Evolutionary conservation across 2,797 vertebrate species (phyloP).

Genomic region (Odontamblyopus lacepedii): DNA sequence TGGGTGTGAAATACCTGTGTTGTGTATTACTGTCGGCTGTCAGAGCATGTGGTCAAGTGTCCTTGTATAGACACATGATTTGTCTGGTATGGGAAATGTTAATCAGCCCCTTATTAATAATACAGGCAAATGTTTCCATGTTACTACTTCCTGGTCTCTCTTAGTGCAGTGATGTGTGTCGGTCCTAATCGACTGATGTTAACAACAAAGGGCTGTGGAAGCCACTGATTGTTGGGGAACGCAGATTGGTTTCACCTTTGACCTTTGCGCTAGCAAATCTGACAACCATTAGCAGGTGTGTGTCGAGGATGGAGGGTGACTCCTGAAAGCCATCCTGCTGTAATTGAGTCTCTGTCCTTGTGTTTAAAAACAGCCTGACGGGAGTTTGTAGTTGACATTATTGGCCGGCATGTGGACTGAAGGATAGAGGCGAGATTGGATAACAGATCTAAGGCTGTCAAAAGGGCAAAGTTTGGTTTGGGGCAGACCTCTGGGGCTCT

Average conservation of each 20-base stretch:
- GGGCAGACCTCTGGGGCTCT: conserved; percentile 53
- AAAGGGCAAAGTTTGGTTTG: conserved; percentile 62
- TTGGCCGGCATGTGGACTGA: conserved; percentile 65
- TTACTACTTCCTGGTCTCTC: background rate
- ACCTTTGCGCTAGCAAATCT: conserved; percentile 65
- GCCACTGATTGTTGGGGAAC: conserved; percentile 75
- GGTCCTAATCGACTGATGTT: conserved; percentile 72
- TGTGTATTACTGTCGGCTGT: conserved; percentile 32
- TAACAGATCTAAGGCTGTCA: conserved; percentile 53
- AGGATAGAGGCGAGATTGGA: conserved; percentile 56
- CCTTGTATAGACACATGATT: conserved; percentile 26
- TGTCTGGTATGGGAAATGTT: conserved; percentile 9
- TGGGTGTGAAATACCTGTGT: conserved; percentile 25
- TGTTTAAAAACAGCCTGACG: conserved; percentile 78
- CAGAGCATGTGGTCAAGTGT: conserved; percentile 22
- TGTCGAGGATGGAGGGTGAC: conserved; percentile 50
- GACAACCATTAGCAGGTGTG: conserved; percentile 75
- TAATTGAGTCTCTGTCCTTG: conserved; percentile 80
- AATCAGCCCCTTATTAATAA: background rate
- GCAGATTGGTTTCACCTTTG: conserved; percentile 76
- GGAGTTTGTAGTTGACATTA: conserved; percentile 72
- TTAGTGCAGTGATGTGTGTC: conserved; percentile 15
- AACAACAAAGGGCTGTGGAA: conserved; percentile 63
- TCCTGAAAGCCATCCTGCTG: conserved; percentile 73
- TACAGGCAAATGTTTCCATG: background rate